phyloP scores from a whole-genome alignment of 2,113 vertebrate genomes.

The Epinephelus cyanopodus region DNA sequence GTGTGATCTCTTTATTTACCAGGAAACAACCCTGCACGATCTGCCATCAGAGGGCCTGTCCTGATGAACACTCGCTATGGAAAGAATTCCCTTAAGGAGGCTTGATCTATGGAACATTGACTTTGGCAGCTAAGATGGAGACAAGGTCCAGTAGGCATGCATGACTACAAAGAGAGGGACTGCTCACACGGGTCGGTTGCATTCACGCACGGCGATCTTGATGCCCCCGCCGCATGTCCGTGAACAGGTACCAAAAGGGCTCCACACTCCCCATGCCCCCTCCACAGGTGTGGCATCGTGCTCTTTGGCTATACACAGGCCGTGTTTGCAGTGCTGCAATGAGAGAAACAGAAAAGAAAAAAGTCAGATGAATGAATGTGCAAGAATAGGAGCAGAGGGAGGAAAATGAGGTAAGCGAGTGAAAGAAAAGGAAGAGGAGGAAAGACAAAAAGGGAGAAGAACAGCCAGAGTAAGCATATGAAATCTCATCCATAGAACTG shows the following conservation, averaged over 20 bases:
- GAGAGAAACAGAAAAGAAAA: background rate
- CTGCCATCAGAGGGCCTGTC: conserved; percentile 22
- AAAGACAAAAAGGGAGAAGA: background rate
- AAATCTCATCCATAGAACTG: conserved; percentile 52
- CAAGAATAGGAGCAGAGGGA: background rate
- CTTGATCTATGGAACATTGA: conserved; percentile 76
- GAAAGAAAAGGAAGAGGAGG: background rate
- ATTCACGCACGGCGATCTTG: conserved; percentile 93
- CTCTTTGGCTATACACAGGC: conserved; percentile 93
- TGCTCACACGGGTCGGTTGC: conserved; percentile 96
- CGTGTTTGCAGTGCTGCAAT: conserved; percentile 94
- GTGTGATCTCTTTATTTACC: conserved; percentile 25
- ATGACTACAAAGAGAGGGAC: conserved; percentile 64
- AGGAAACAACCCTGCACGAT: conserved; percentile 35
- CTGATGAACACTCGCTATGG: conserved; percentile 62
- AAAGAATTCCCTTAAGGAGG: conserved; percentile 67
- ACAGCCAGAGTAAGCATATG: conserved; percentile 21
- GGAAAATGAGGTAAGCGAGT: background rate
- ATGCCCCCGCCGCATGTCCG: conserved; percentile 96
- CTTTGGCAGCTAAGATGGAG: conserved; percentile 61
- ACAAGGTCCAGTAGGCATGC: conserved; percentile 66
- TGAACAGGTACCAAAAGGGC: conserved; percentile 94
- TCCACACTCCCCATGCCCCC: conserved; percentile 96
- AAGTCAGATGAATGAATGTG: background rate
- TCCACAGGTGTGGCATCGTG: conserved; percentile 86